These are phyloP conservation scores for Physella acuta DNA, from an alignment of 1,140 invertebrate genomes.

Conservation along the genomic window DNA sequence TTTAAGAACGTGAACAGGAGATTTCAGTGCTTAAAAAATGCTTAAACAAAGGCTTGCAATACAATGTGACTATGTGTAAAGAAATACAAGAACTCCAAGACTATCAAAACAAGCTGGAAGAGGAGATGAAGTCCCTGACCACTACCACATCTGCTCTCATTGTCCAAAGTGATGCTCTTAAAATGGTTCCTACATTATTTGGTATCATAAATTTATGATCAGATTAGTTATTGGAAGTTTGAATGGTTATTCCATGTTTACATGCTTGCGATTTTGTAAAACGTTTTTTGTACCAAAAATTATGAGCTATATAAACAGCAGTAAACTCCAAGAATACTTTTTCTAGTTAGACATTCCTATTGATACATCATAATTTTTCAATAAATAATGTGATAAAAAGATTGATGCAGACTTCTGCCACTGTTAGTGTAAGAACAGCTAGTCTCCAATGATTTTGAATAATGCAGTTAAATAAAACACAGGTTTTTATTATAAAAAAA, in stretches of 20 bases:
- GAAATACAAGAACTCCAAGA: conserved; percentile 51
- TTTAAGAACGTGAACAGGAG: conserved; percentile 52
- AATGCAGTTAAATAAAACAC: too few species aligned
- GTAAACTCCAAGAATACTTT: neutral
- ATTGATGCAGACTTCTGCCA: too few species aligned
- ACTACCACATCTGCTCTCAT: conserved; percentile 37
- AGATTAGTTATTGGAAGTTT: neutral
- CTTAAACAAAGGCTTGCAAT: conserved; percentile 35
- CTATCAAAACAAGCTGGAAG: conserved; percentile 45
- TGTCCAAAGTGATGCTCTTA: conserved; percentile 48
- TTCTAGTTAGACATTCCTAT: too few species aligned
- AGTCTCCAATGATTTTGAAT: too few species aligned
- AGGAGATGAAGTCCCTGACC: conserved; percentile 43
- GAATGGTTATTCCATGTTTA: neutral
- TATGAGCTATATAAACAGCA: neutral
- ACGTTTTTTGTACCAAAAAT: neutral
- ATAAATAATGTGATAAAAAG: too few species aligned
- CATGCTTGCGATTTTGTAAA: neutral
- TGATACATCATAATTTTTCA: too few species aligned
- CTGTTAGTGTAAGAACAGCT: too few species aligned
- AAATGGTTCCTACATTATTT: conserved; percentile 56
- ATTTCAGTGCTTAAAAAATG: conserved; percentile 38
- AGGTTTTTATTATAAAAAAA: too few species aligned
- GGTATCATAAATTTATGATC: conserved; percentile 53
- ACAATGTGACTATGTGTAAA: conserved; percentile 43